Conservation (phyloP, 2,113 vertebrate species). For the Ceyx margarethae region DNA sequence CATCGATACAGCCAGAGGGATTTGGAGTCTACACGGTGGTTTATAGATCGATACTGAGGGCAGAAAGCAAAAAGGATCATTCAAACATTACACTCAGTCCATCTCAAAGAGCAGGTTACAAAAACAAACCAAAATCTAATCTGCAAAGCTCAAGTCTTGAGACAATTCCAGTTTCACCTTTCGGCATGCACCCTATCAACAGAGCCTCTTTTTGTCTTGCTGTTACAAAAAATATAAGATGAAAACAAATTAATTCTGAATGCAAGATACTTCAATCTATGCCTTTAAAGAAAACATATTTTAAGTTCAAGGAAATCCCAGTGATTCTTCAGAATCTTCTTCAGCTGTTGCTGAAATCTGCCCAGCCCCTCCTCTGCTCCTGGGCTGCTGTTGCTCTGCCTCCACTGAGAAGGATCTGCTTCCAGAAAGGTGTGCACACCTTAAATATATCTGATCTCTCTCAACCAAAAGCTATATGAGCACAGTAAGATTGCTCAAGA, state of each 20-base stretch:
- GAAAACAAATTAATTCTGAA: background rate
- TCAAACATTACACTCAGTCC: background rate
- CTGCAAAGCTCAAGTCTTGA: background rate
- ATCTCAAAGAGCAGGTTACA: background rate
- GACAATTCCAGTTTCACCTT: background rate
- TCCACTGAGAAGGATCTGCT: accelerated
- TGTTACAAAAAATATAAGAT: background rate
- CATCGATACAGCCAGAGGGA: conserved; percentile 89
- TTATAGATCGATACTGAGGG: conserved; percentile 92
- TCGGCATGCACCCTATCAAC: background rate
- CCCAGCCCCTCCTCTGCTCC: background rate
- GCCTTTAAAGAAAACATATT: background rate
- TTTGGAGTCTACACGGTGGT: conserved; percentile 86
- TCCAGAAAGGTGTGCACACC: background rate
- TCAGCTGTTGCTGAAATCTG: background rate
- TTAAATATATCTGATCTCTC: background rate
- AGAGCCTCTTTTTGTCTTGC: background rate
- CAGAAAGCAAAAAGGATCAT: background rate
- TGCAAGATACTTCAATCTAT: background rate
- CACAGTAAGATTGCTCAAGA: background rate
- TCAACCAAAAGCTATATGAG: background rate
- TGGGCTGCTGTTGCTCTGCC: background rate
- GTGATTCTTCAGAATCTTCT: background rate
- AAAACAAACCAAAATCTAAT: background rate
- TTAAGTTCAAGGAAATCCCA: background rate